Evolutionary conservation across 1,140 invertebrate species (phyloP), one percentile per base, ranked within the genome.

Genomic region (Drosophila erecta): DNA sequence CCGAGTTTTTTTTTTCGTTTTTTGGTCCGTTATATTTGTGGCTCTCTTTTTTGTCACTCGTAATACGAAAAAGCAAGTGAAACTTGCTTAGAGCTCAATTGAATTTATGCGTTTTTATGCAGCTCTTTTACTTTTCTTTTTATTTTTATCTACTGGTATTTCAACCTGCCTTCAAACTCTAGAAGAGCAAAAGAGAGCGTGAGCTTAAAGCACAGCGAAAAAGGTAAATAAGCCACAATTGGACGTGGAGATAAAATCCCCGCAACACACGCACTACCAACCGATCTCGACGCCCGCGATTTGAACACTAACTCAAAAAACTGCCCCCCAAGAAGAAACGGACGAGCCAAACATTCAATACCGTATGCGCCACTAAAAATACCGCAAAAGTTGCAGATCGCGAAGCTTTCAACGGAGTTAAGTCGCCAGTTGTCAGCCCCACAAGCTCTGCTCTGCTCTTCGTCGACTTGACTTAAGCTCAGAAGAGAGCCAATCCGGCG

Each of bases 101-200:
- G 49, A 76, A 74, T 60, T 65, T 77, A 75, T 77, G 64, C 49
- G 66, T 62, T 76, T 72, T 76, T 76, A 76, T 86, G 83, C 83
- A 86, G 72, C 83, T 76, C 80, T 86, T 77, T 83, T 83, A 71
- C 67, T 87, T 87, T 81, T 79, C 61, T n/a, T 83, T 86, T 85
- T 83, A 79, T 69, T 87, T 86, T 87, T 87, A 81, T 86, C 76
- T 79, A 83, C 20, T 70, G 66, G 66, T 70, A 70, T 81, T 72
- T 79, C 69, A 74, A 76, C 78, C 65, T 71, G 64, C 58, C 65
- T 71, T 47, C 44, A 51, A 55, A 44, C 61, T 53, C 35, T 33
- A 46, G 27, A 49, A 67, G 37, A 22, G 37, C 35, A 44, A 27
- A 7, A 43, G 53, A 50, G 46, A 47, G n/a, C 35, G 44, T n/a